Evolutionary conservation across 2,888 invertebrate species (phyloP), one percentile per base, ranked within the genome.

Genomic region (Cryptops parisi): DNA sequence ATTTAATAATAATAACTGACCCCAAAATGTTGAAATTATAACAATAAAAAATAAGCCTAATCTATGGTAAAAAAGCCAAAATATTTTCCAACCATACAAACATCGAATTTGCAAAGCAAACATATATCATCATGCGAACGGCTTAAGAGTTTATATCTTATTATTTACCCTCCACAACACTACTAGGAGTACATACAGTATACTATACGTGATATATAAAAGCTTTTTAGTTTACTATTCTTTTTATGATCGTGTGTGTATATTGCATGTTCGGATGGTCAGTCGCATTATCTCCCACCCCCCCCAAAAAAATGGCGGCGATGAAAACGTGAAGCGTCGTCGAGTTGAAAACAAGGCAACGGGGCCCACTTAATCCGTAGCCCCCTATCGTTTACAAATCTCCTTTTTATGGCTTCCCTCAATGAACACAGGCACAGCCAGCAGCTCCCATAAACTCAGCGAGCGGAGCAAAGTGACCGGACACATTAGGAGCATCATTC

Each of bases 321-420:
- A 48, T 48, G 48, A 33, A 48, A 48, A 33, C 38, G 48, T 48
- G 33, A 48, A 33, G 48, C 19, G 26, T 26, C 12, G 24, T 27
- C 6, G 46, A 46, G 38, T 33, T 19, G 12, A 23, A 26, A 48
- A 48, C 27, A 33, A 26, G 48, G 21, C 27, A 26, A 15, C 21
- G 48, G n/a, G 25, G 19, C 21, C 21, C 48, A 48, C 48, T 48
- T 48, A 48, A 48, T 48, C 48, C 48, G 6, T 17, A 21, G 9
- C 33, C 21, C 23, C 48, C 48, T 48, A 48, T 48, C 48, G 38
- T 48, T 48, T 48, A 48, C 48, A 48, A 48, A 48, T 48, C 48
- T 48, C 38, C 48, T 48, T 48, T 48, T 48, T 48, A 48, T 48
- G 26, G 48, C 48, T 19, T 23, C 19, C 17, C 48, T 38, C 26